phyloP scores from a whole-genome alignment of 2,888 invertebrate genomes.

The Pocota personata region DNA sequence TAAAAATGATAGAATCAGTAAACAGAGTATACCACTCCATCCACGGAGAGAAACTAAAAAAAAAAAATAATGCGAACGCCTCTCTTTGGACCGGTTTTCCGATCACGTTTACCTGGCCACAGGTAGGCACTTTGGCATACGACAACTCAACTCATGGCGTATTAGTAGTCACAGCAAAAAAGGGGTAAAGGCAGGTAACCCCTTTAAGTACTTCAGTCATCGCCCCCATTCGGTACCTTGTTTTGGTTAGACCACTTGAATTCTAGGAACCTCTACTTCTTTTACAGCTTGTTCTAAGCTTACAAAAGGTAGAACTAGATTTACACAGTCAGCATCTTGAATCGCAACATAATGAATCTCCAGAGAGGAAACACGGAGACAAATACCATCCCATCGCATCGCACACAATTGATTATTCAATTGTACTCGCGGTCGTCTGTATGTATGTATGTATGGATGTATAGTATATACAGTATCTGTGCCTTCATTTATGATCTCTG shows the following conservation, averaged over 20 bases:
- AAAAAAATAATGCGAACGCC: constrained; percentile 56
- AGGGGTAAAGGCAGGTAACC: constrained; percentile 60
- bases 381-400: constrained; percentile 14
- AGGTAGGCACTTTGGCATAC: constrained; percentile 68
- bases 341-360: constrained; percentile 42
- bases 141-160: constrained; percentile 50
- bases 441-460: neutral
- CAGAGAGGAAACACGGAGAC: constrained; percentile 7
- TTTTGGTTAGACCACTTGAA: constrained; percentile 64
- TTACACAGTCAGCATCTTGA: constrained; percentile 33
- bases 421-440: neutral
- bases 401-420: constrained; percentile 49
- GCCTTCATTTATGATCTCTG: constrained; percentile 45
- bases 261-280: constrained; percentile 51
- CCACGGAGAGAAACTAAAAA: constrained; percentile 54
- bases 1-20: constrained; percentile 48
- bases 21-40: constrained; percentile 42
- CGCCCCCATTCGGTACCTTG: constrained; percentile 61
- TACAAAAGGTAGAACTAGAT: constrained; percentile 52
- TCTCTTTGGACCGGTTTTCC: constrained; percentile 66
- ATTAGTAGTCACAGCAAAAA: constrained; percentile 42
- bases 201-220: constrained; percentile 59
- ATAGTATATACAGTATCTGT: neutral
- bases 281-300: constrained; percentile 19
- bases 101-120: constrained; percentile 65